Evolutionary conservation across 2,888 invertebrate genomes (phyloP).

Genomic region (Lepidocyrtinus sp.): DNA sequence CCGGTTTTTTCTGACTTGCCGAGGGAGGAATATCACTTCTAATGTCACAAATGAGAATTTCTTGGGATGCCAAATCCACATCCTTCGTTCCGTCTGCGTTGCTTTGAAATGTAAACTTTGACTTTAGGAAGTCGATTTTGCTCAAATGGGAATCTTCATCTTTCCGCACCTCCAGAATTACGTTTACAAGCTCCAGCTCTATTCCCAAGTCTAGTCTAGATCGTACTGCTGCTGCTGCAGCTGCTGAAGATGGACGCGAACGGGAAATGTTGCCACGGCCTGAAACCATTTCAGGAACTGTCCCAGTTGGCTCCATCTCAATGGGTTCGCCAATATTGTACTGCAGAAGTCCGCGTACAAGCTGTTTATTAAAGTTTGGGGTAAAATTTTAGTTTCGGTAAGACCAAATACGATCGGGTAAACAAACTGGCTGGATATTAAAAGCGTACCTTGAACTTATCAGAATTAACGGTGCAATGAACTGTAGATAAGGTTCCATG

Average conservation of each 20-base stretch:
- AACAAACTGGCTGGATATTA: no score
- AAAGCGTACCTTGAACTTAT: constrained; percentile 84
- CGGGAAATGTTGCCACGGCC: background rate
- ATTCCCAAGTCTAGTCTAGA: constrained; percentile 74
- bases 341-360: constrained; percentile 88
- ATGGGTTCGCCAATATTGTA: constrained; percentile 92
- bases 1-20: constrained; percentile 78
- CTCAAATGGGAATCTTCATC: constrained; percentile 78
- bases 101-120: constrained; percentile 87
- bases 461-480: constrained; percentile 84
- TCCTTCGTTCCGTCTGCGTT: constrained; percentile 92
- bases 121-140: constrained; percentile 92
- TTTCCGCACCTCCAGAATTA: constrained; percentile 79
- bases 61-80: constrained; percentile 92
- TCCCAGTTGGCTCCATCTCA: constrained; percentile 76
- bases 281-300: constrained; percentile 5
- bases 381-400: no score
- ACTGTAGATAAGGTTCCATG: constrained; percentile 89
- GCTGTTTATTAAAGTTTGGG: constrained; percentile 62
- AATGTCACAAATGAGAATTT: constrained; percentile 84
- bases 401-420: no score
- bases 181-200: constrained; percentile 88
- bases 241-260: background rate
- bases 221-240: no score
- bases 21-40: constrained; percentile 31